A percentile compares a stretch with the other conserved stretches of the same genome.
phyloP scores from a whole-genome alignment of 1,140 invertebrate genomes.

The Drosophila rufa region DNA sequence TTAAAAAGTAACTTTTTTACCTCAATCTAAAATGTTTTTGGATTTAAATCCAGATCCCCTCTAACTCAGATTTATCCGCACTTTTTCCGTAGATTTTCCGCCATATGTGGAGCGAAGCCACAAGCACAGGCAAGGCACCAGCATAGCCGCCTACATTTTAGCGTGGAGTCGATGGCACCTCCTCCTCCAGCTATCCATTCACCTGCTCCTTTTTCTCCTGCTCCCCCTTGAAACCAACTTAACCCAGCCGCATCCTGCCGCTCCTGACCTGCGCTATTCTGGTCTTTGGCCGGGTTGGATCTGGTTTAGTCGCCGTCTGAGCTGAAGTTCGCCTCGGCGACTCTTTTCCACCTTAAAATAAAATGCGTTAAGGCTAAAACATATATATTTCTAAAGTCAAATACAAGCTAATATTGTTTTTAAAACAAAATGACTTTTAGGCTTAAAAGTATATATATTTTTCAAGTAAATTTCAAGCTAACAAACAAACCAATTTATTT shows the following conservation, averaged over 20 bases:
- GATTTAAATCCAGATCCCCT: neutral
- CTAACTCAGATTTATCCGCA: neutral
- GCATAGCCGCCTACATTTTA: slow-evolving; percentile 37
- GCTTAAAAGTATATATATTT: no score
- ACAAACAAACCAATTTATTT: neutral
- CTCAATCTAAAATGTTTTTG: neutral
- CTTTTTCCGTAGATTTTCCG: slow-evolving; percentile 8
- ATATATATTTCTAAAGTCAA: neutral
- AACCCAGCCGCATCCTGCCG: slow-evolving; percentile 9
- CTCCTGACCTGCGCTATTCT: slow-evolving; percentile 37
- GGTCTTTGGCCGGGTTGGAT: slow-evolving; percentile 18
- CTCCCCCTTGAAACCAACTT: neutral
- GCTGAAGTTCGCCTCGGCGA: neutral
- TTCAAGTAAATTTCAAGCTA: neutral
- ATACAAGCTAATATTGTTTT: neutral
- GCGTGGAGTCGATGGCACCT: slow-evolving; percentile 26
- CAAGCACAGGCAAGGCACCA: slow-evolving; percentile 7
- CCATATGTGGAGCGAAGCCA: slow-evolving; percentile 15
- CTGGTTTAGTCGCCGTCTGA: slow-evolving; percentile 2
- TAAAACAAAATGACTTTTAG: neutral
- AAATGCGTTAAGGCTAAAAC: neutral
- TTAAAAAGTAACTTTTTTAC: no score
- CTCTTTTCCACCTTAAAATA: neutral
- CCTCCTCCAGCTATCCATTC: neutral
- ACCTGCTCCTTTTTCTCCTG: neutral